Evolutionary conservation across 2,888 invertebrate genomes (phyloP), one percentile per base, ranked within the genome.

Genomic region (Rhaphigaster nebulosa): DNA sequence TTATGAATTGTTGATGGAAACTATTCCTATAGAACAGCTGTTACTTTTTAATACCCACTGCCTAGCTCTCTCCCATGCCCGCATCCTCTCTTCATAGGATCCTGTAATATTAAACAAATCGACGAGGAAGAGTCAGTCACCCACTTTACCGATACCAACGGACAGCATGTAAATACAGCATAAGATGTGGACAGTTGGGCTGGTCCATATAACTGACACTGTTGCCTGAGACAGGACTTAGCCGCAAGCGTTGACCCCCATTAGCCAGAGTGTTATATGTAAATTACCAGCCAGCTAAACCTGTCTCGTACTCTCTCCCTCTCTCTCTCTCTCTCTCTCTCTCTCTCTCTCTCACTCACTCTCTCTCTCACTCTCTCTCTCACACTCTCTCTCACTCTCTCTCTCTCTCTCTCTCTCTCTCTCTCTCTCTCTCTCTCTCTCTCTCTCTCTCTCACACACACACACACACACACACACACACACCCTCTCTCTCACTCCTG

Each of bases 201-300:
- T 50, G 84, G 84, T 45, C 84, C 45, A 84, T 50, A 84, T 45
- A 84, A 50, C 84, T 41, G 84, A 84, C 84, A 84, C 84, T 84
- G 84, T 50, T 41, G n/a, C 45, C 84, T 38, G 45, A 54, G 87
- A 2, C 38, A 38, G 60, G 60, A 38, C 60, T 41, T 34, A 8
- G 38, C 38, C 38, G 38, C 56, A 88, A 88, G 88, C 88, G 88
- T 88, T 88, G 88, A 88, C 88, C 88, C 60, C 88, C 60, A 88
- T 88, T 88, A 88, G 88, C 34, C 38, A 38, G 60, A 88, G 88
- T 88, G 88, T 88, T 88, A 88, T 88, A 88, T 88, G 88, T 88
- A 88, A 88, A 88, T 88, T 88, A 88, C 88, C 87, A 56, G 54
- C 52, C 87, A 56, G 87, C 87, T 60, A 88, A 88, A 88, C 88